phyloP scores from a whole-genome alignment of 2,113 vertebrate species.

The Triplophysa dalaica region DNA sequence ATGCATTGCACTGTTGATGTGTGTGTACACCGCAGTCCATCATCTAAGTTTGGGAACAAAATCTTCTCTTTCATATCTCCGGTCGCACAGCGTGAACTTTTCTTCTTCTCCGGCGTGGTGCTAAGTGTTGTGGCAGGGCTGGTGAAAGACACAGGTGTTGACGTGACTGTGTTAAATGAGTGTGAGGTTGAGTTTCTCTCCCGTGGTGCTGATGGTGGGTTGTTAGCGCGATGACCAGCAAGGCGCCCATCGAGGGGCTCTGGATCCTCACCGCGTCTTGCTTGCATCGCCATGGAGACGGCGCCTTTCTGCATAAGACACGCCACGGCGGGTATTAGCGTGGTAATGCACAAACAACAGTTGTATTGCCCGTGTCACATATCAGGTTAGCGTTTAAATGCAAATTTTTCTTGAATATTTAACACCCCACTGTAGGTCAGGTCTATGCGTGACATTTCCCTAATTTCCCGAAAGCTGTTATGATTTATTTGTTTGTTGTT shows the following conservation, averaged over 20 bases:
- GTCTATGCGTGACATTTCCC: neutral
- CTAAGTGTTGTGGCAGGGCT: constrained; percentile 25
- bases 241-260: constrained; percentile 24
- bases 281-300: constrained; percentile 47
- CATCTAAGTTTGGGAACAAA: constrained; percentile 10
- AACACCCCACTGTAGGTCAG: neutral
- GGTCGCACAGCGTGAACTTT: constrained; percentile 23
- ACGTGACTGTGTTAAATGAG: constrained; percentile 50
- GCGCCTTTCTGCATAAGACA: neutral
- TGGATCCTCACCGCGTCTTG: neutral
- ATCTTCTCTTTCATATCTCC: constrained; percentile 22
- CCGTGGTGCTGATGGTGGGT: constrained; percentile 49
- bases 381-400: constrained; percentile 20
- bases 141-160: constrained; percentile 44
- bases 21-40: constrained; percentile 31
- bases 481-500: neutral
- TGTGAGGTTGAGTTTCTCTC: constrained; percentile 47
- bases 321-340: neutral
- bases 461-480: constrained; percentile 25
- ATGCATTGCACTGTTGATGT: constrained; percentile 18
- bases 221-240: constrained; percentile 39
- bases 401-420: neutral
- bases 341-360: neutral
- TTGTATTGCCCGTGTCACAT: neutral
- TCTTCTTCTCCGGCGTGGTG: constrained; percentile 9